Evolutionary conservation across 2,113 vertebrate species (phyloP).

Genomic region (Salvelinus fontinalis): DNA sequence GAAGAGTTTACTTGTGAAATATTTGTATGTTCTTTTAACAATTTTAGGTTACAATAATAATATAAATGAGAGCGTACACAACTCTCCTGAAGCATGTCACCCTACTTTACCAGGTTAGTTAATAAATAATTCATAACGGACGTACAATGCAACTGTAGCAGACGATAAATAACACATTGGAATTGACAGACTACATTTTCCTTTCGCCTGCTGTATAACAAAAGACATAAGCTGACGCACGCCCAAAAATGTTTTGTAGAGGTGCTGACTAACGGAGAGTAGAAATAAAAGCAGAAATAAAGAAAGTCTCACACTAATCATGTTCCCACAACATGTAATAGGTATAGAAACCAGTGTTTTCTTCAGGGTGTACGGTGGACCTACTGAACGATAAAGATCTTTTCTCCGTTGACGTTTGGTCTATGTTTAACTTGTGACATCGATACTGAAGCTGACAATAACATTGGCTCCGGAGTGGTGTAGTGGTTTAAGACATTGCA

Average conservation of each 20-base stretch:
- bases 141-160: slow-evolving; percentile 52
- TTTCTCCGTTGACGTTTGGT: neutral
- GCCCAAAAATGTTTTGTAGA: too few relatives aligned
- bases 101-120: neutral
- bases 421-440: slow-evolving; percentile 20
- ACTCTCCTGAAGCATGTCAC: neutral
- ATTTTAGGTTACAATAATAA: neutral
- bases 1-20: slow-evolving; percentile 27
- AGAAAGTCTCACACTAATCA: too few relatives aligned
- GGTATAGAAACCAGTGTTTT: too few relatives aligned
- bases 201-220: slow-evolving; percentile 38
- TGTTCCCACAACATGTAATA: too few relatives aligned
- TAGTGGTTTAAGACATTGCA: too few relatives aligned
- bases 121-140: slow-evolving; percentile 16
- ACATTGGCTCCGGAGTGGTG: neutral
- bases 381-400: neutral
- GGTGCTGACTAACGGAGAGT: too few relatives aligned
- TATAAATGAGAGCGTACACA: neutral
- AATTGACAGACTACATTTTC: slow-evolving; percentile 18
- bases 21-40: slow-evolving; percentile 29
- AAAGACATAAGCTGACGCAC: too few relatives aligned
- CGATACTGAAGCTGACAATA: slow-evolving; percentile 26
- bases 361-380: too few relatives aligned
- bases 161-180: slow-evolving; percentile 19
- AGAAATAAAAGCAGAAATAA: too few relatives aligned